These are phyloP conservation scores for Anser cygnoides DNA, from an alignment of 2,113 vertebrate genomes.

Conservation along the genomic window DNA sequence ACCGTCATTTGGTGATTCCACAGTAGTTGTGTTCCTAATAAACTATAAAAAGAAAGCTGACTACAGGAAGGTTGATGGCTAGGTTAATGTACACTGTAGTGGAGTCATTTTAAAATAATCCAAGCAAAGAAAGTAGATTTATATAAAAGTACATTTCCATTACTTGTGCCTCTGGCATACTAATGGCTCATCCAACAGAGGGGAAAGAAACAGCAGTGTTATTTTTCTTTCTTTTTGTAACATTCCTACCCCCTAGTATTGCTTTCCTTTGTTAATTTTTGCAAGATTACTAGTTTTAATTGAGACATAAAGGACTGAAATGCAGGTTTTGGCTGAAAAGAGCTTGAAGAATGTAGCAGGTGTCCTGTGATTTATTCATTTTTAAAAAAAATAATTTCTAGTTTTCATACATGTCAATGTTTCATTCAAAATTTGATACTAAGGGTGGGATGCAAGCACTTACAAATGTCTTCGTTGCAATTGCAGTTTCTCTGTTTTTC, in stretches of 20 bases:
- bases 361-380: not conserved
- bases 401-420: not conserved
- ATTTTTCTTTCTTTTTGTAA: constrained; percentile 21
- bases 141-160: constrained; percentile 52
- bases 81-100: constrained; percentile 30
- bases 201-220: not conserved
- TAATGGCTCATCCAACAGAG: constrained; percentile 8
- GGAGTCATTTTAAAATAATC: constrained; percentile 58
- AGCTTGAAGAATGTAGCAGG: not conserved
- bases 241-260: not conserved
- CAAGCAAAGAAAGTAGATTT: constrained; percentile 61
- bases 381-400: not conserved
- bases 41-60: constrained; percentile 27
- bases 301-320: not conserved
- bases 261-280: constrained; percentile 25
- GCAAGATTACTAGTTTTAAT: constrained; percentile 26
- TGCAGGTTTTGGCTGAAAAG: not conserved
- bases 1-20: not conserved
- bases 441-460: not conserved
- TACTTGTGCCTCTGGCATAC: not conserved
- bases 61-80: constrained; percentile 1
- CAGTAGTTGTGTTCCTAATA: not conserved
- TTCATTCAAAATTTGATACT: constrained; percentile 11
- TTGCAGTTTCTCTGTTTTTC: not conserved
- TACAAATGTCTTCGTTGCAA: not conserved